Conservation (phyloP, 37 sponge, comb jelly and placozoan species). For the Oopsacas minuta region DNA sequence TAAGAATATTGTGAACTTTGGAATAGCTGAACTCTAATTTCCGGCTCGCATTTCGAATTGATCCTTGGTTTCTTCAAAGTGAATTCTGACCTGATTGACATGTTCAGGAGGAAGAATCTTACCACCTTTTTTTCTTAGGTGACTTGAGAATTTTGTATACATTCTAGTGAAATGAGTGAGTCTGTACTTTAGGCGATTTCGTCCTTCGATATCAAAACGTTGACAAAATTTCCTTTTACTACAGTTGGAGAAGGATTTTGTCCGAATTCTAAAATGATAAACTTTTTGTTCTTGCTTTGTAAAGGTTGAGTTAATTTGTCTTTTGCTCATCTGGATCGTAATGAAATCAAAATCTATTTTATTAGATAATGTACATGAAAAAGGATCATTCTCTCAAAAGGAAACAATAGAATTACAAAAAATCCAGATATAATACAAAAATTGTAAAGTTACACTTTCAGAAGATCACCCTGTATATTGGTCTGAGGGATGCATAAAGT, state of each 20-base stretch:
- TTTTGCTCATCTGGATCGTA: neutral
- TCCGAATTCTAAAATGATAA: neutral
- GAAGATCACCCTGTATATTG: neutral
- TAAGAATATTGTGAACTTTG: too few relatives aligned
- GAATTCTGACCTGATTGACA: neutral
- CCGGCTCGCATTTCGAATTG: neutral
- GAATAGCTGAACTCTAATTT: too few relatives aligned
- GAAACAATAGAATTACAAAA: neutral
- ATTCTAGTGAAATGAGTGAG: too few relatives aligned
- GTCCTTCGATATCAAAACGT: neutral
- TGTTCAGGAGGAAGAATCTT: neutral
- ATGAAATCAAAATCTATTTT: neutral
- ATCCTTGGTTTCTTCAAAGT: neutral
- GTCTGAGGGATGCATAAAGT: too few relatives aligned
- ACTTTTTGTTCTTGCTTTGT: neutral
- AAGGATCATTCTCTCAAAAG: neutral
- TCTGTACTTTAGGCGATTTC: too few relatives aligned
- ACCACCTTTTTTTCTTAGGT: neutral
- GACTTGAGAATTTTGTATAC: neutral
- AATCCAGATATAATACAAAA: neutral
- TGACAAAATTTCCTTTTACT: neutral
- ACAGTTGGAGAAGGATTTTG: neutral
- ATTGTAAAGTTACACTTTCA: neutral
- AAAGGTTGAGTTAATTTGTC: neutral
- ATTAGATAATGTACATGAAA: neutral